Conservation (phyloP, 2,888 invertebrate genomes). For the Diaperis boleti region DNA sequence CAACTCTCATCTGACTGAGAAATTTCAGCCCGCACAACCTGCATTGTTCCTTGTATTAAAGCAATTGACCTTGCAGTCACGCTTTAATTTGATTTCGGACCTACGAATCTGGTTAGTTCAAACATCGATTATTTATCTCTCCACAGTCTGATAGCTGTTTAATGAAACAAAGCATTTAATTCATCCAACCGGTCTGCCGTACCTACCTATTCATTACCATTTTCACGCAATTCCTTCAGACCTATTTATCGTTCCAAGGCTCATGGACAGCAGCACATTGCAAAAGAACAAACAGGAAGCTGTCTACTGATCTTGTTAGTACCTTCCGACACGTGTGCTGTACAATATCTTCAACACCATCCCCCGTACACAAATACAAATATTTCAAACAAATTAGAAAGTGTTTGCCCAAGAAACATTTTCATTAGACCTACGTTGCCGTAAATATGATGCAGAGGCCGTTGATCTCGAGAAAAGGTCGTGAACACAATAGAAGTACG, state of each 20-base stretch:
- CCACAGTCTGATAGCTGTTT: neutral
- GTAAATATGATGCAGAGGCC: conserved; percentile 16
- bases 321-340: conserved; percentile 21
- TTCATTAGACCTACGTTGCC: conserved; percentile 16
- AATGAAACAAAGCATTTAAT: conserved; percentile 9
- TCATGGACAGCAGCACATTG: neutral
- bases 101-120: no score
- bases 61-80: no score
- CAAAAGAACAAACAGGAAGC: conserved; percentile 29
- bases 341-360: neutral
- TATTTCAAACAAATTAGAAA: conserved; percentile 29
- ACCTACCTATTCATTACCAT: conserved; percentile 3
- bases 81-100: no score
- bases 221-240: conserved; percentile 1
- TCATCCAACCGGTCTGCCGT: neutral
- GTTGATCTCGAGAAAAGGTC: conserved; percentile 33
- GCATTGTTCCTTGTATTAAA: no score
- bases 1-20: no score
- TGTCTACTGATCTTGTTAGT: conserved; percentile 20
- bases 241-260: conserved; percentile 2
- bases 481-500: conserved; percentile 19
- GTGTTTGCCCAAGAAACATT: conserved; percentile 24
- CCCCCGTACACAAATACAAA: conserved; percentile 9
- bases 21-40: no score
- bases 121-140: neutral